Evolutionary conservation across 2,888 invertebrate species (phyloP).

Genomic region (Pyrrhia umbra): DNA sequence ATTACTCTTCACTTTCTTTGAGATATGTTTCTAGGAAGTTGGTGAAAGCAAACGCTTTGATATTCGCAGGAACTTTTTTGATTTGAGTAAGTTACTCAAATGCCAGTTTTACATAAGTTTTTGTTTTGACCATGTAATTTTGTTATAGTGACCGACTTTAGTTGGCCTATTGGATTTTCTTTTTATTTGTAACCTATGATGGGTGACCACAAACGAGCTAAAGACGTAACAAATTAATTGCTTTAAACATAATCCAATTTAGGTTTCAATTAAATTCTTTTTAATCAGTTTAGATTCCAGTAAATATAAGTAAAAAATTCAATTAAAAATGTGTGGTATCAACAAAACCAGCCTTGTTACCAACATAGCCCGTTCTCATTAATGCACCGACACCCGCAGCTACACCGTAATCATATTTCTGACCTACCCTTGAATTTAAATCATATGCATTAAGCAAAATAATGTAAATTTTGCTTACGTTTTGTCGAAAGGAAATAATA

Average conservation of each 20-base stretch:
- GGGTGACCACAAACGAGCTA: no score
- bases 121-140: no score
- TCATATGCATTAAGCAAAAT: slow-evolving; percentile 28
- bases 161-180: no score
- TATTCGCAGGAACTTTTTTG: slow-evolving; percentile 2
- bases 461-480: background rate
- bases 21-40: slow-evolving; percentile 23
- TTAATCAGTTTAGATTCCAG: background rate
- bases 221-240: no score
- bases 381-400: slow-evolving; percentile 64
- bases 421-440: slow-evolving; percentile 60
- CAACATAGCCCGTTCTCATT: slow-evolving; percentile 61
- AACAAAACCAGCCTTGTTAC: slow-evolving; percentile 24
- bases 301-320: slow-evolving; percentile 33
- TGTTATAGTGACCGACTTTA: no score
- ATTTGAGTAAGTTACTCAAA: no score
- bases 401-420: slow-evolving; percentile 57
- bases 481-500: background rate
- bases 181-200: no score
- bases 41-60: background rate
- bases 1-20: slow-evolving; percentile 22
- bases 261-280: background rate
- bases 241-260: background rate
- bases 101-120: background rate
- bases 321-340: slow-evolving; percentile 49